phyloP scores from a whole-genome alignment of 2,797 vertebrate genomes.

The Parotocinclus haroldoi region DNA sequence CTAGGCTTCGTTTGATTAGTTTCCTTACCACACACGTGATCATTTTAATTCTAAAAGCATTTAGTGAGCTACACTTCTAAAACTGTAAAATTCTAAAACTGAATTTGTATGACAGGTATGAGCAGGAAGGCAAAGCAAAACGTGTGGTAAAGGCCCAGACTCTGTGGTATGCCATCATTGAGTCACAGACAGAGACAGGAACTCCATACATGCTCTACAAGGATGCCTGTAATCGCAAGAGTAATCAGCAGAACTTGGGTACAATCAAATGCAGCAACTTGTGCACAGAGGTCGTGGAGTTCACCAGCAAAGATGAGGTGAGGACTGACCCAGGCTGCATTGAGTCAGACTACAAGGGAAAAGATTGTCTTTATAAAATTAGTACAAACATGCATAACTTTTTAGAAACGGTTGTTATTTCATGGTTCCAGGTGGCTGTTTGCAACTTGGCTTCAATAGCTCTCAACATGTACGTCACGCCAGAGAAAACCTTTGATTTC shows the following conservation, averaged over 20 bases:
- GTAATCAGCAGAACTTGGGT: slow-evolving; percentile 96
- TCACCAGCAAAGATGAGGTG: slow-evolving; percentile 89
- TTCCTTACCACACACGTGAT: too few species aligned
- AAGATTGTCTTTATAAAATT: neutral
- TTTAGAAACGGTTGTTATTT: neutral
- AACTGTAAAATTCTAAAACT: neutral
- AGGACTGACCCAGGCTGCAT: slow-evolving; percentile 18
- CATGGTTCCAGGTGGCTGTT: slow-evolving; percentile 68
- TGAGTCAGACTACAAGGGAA: neutral
- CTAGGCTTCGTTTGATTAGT: too few species aligned
- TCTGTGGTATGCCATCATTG: slow-evolving; percentile 93
- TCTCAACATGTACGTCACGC: slow-evolving; percentile 94
- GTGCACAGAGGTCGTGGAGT: slow-evolving; percentile 95
- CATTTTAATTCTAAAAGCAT: too few species aligned
- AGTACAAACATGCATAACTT: too few species aligned
- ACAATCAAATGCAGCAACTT: slow-evolving; percentile 97
- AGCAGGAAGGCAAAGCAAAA: slow-evolving; percentile 81
- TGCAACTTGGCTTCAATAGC: slow-evolving; percentile 96
- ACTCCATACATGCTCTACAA: slow-evolving; percentile 98
- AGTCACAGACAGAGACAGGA: slow-evolving; percentile 96
- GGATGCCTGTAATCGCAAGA: slow-evolving; percentile 95
- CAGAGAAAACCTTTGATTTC: slow-evolving; percentile 87
- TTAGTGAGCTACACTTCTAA: too few species aligned
- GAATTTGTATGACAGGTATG: slow-evolving; percentile 71
- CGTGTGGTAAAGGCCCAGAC: slow-evolving; percentile 92